Evolutionary conservation across 2,888 invertebrate genomes (phyloP).

Genomic region (Tillus elongatus): DNA sequence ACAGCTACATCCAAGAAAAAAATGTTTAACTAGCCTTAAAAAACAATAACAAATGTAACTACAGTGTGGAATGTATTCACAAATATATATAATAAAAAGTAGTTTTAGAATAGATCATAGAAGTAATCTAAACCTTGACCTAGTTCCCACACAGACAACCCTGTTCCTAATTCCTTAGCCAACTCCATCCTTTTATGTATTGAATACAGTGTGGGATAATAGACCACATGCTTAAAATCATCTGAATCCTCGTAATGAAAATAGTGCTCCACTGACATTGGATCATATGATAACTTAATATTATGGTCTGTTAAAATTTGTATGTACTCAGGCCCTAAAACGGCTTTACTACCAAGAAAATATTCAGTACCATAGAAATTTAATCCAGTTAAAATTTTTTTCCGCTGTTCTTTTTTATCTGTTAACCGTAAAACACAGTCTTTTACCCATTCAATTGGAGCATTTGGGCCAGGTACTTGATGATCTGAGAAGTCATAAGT

Average conservation of each 20-base stretch:
- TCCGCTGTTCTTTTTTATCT: slow-evolving; percentile 53
- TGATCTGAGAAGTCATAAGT: slow-evolving; percentile 87
- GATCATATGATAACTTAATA: slow-evolving; percentile 68
- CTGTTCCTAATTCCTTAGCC: slow-evolving; percentile 69
- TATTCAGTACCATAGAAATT: slow-evolving; percentile 93
- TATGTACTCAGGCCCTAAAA: slow-evolving; percentile 70
- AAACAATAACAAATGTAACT: too few species aligned
- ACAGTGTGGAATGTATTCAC: too few species aligned
- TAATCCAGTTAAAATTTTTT: slow-evolving; percentile 77
- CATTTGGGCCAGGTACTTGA: slow-evolving; percentile 80
- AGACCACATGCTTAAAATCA: slow-evolving; percentile 58
- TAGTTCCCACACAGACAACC: slow-evolving; percentile 91
- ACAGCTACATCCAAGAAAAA: too few species aligned
- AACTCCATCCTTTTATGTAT: slow-evolving; percentile 71
- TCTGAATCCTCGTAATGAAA: slow-evolving; percentile 46
- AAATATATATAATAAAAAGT: neutral
- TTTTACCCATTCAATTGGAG: slow-evolving; percentile 75
- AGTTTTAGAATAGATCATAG: slow-evolving; percentile 69
- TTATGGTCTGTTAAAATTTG: slow-evolving; percentile 65
- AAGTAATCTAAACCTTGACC: slow-evolving; percentile 94
- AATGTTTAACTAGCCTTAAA: too few species aligned
- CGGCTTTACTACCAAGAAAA: slow-evolving; percentile 72
- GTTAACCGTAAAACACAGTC: slow-evolving; percentile 66
- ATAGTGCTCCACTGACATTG: slow-evolving; percentile 72
- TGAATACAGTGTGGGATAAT: slow-evolving; percentile 83